Evolutionary conservation across 2,797 vertebrate species (phyloP), one percentile per base, ranked within the genome.

Genomic region (Nannoperca australis): DNA sequence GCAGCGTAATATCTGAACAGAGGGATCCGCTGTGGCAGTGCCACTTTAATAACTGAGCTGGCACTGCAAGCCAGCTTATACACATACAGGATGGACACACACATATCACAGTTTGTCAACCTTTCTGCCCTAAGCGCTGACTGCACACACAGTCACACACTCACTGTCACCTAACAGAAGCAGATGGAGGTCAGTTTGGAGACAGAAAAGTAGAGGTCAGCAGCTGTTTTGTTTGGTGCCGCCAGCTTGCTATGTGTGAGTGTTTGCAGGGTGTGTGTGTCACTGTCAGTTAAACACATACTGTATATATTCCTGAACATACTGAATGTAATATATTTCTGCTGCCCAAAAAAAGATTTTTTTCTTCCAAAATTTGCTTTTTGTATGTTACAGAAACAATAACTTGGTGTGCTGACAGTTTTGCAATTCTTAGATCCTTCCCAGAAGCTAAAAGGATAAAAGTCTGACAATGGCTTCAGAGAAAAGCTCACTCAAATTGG

Each of bases 121-220:
- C 54, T 51, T 24, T 59, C 54, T 49, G 62, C 34, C 22, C 61
- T 58, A 10, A 22, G 42, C 30, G 47, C 56, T 50, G 20, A 32
- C 38, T 69, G 27, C 30, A 45, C 13, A 63, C 27, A 69, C 64
- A 20, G 24, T 76, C 70, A 73, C 64, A 81, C 60, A 77, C 78
- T 70, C 59, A 67, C 38, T 69, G 55, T 54, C 73, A 82, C 70
- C 71, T 79, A 77, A 68, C 85, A 60, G 68, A 85, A 87, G 73
- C 85, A 87, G 86, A 86, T 88, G 85, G 86, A 90, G 83, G 85
- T 87, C 84, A 88, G 72, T 12, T 72, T 32, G 50, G 54, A 85
- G 83, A 90, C 66, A 81, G 70, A 76, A 85, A 74, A 78, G 66
- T 49, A 62, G 40, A 80, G 71, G 81, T 87, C 89, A 87, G 89